Evolutionary conservation across 53 echinoderm and acorn worm species (phyloP).

Genomic region (Echinometra lucunter): DNA sequence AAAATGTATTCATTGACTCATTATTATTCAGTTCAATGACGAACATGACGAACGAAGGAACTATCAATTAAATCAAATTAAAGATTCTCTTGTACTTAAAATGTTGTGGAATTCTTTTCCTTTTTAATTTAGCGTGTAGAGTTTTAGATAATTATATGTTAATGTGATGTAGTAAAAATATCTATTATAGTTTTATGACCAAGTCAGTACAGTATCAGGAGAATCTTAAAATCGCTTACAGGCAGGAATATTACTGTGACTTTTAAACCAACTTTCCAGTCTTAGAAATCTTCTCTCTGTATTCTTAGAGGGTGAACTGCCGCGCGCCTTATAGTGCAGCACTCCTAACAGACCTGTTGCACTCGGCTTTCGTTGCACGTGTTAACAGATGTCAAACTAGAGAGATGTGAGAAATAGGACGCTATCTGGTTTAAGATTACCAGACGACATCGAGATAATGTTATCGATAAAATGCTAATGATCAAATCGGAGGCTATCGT

Average conservation of each 20-base stretch:
- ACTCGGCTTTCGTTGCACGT: neutral
- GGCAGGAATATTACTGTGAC: neutral
- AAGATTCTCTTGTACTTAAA: too few species aligned
- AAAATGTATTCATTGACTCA: too few species aligned
- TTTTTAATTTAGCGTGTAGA: too few species aligned
- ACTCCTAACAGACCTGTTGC: neutral
- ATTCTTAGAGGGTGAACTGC: neutral
- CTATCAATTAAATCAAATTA: too few species aligned
- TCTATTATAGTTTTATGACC: too few species aligned
- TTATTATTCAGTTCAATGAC: too few species aligned
- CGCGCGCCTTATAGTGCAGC: neutral
- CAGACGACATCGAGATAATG: neutral
- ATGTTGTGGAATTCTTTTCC: too few species aligned
- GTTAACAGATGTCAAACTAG: neutral
- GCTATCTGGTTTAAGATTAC: neutral
- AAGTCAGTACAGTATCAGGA: too few species aligned
- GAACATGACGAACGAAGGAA: too few species aligned
- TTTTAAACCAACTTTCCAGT: neutral
- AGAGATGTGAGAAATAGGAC: slow-evolving; percentile 24
- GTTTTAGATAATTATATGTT: too few species aligned
- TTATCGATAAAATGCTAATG: slow-evolving; percentile 53
- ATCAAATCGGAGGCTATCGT: neutral
- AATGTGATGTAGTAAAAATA: too few species aligned
- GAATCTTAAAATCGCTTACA: too few species aligned
- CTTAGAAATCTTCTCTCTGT: neutral